Conservation (phyloP, 2,888 invertebrate genomes). For the Cheilosia variabilis region DNA sequence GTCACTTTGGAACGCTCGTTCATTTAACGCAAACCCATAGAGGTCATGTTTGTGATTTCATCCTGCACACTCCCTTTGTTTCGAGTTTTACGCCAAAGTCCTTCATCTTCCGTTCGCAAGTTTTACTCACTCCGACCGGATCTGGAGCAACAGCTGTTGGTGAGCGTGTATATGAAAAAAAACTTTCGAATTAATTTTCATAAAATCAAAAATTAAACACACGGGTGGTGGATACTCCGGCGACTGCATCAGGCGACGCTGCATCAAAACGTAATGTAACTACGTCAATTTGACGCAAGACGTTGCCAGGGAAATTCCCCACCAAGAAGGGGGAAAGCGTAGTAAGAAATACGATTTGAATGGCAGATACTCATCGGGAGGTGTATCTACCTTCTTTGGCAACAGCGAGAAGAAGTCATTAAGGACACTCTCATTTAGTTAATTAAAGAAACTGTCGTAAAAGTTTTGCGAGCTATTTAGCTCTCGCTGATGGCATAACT, state of each 20-base stretch:
- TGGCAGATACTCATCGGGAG: constrained; percentile 17
- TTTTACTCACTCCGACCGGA: constrained; percentile 1
- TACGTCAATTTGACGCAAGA: constrained; percentile 36
- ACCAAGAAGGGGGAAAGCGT: not conserved
- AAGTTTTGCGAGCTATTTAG: constrained; percentile 38
- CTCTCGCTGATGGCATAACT: constrained; percentile 13
- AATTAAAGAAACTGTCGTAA: constrained; percentile 52
- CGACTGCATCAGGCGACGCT: constrained; percentile 1
- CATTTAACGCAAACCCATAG: constrained; percentile 23
- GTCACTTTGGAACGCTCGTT: constrained; percentile 45
- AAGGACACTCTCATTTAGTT: constrained; percentile 28
- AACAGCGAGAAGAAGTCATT: not conserved
- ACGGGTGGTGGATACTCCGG: constrained; percentile 3
- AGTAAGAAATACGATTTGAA: constrained; percentile 15
- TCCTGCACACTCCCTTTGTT: constrained; percentile 28
- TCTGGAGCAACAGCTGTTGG: constrained; percentile 46
- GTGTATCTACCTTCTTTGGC: not conserved
- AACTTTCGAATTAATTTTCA: constrained; percentile 60
- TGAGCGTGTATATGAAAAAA: constrained; percentile 20
- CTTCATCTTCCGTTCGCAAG: not conserved
- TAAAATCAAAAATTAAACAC: constrained; percentile 57
- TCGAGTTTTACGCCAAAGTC: constrained; percentile 8
- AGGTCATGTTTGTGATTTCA: constrained; percentile 35
- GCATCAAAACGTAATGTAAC: constrained; percentile 47
- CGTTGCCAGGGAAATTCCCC: constrained; percentile 13